Evolutionary conservation across 2,797 vertebrate genomes (phyloP), one percentile per base, ranked within the genome.

Genomic region (Muscicapa striata): DNA sequence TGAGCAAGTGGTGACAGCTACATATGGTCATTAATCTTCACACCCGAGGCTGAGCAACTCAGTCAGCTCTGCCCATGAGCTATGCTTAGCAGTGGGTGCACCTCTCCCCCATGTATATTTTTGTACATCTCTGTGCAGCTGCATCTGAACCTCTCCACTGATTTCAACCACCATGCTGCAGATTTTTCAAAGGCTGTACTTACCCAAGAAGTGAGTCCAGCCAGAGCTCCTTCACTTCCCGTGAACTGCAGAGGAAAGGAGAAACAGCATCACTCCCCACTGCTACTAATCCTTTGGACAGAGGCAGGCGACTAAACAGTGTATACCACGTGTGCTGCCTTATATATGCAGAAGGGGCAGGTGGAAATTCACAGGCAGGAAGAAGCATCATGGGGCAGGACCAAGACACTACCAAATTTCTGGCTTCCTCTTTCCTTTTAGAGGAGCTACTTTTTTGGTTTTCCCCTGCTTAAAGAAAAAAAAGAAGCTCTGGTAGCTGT

Each of bases 301-400:
- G 88, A 51, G 82, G 13, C 61, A 73, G 36, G 83, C 73, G 4
- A 97, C 93, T 89, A 95, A 86, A 67, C 90, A 57, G 54, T 75
- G 78, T 30, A 43, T 69, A 61, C n/a, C 87, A 90, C 81, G 6
- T 96, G 95, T 91, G 18, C 91, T 26, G 97, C 96, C 81, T 98
- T 98, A 98, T 97, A 97, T 97, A 96, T 27, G 49, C 63, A 95
- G 90, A 57, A 96, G 87, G 74, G 95, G 98, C 90, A 97, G 97
- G 89, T 98, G 98, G 99, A 99, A 99, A 99, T 94, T 98, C 93
- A 97, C 95, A 95, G 97, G 97, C 98, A 99, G 99, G 99, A 99
- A 99, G 98, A 94, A 96, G 70, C 98, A 97, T 99, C 98, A 99
- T 78, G 96, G 97, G 98, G 97, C 95, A 97, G 97, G 95, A 95